phyloP scores from a whole-genome alignment of 1,140 invertebrate genomes.

The Aleiodes sp. region DNA sequence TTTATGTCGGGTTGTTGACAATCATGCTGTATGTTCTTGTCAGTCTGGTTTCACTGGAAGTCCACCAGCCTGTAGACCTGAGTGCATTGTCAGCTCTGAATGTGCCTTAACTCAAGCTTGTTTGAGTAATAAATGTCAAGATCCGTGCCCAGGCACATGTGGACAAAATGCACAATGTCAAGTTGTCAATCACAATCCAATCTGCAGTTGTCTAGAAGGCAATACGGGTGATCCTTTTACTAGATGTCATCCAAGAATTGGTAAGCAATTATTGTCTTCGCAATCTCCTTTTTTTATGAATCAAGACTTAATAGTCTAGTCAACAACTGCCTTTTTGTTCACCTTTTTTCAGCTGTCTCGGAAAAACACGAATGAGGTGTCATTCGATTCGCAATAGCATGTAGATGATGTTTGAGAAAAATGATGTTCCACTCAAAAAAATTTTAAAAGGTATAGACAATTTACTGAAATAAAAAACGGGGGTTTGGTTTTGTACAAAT shows the following conservation, averaged over 20 bases:
- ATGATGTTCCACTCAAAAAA: too few relatives aligned
- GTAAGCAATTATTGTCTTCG: conserved; percentile 62
- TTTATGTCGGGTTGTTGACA: conserved; percentile 61
- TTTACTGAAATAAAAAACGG: too few relatives aligned
- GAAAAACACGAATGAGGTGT: too few relatives aligned
- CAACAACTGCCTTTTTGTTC: too few relatives aligned
- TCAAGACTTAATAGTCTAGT: too few relatives aligned
- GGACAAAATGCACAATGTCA: conserved; percentile 76
- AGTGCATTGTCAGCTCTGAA: conserved; percentile 74
- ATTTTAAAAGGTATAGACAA: too few relatives aligned
- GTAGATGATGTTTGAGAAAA: too few relatives aligned
- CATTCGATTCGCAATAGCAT: too few relatives aligned
- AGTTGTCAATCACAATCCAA: conserved; percentile 75
- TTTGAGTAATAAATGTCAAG: conserved; percentile 72
- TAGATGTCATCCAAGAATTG: conserved; percentile 71
- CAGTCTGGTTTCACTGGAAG: conserved; percentile 71
- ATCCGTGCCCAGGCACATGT: conserved; percentile 77
- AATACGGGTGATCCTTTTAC: conserved; percentile 82
- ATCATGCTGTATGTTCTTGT: conserved; percentile 74
- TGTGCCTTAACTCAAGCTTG: conserved; percentile 73
- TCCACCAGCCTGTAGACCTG: conserved; percentile 73
- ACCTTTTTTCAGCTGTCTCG: too few relatives aligned
- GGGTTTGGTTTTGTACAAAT: too few relatives aligned
- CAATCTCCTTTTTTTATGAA: conserved; percentile 19
- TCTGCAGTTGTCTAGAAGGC: conserved; percentile 75